A percentile compares a stretch with the other conserved stretches of the same genome.
Evolutionary conservation across 2,888 invertebrate genomes (phyloP).

Genomic region (Pterostichus madidus): DNA sequence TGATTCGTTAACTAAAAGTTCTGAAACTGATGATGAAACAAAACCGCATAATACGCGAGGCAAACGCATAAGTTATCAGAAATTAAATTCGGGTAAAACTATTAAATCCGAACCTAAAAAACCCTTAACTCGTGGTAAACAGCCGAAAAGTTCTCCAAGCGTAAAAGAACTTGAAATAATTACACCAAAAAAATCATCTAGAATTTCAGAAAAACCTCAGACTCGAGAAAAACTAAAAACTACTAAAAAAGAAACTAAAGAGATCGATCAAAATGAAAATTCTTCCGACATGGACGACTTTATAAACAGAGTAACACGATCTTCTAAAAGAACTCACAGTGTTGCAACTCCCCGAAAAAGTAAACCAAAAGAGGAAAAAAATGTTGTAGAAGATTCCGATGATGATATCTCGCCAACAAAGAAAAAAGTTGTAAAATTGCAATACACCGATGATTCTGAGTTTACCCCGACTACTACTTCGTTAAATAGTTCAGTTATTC

Average conservation of each 20-base stretch:
- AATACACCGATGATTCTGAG: slow-evolving; percentile 27
- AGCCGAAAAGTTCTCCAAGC: not conserved
- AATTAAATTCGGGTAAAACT: slow-evolving; percentile 3
- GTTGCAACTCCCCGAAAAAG: not conserved
- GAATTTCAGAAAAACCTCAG: not conserved
- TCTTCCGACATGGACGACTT: slow-evolving; percentile 38
- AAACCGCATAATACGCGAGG: slow-evolving; percentile 16
- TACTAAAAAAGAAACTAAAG: no score
- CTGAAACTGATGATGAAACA: slow-evolving; percentile 10
- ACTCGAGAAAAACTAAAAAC: no score
- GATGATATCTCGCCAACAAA: slow-evolving; percentile 28
- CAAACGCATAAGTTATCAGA: slow-evolving; percentile 14
- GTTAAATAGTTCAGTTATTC: slow-evolving; percentile 42
- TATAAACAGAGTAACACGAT: slow-evolving; percentile 14
- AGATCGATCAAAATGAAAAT: no score
- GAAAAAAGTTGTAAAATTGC: slow-evolving; percentile 50
- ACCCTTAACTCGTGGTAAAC: not conserved
- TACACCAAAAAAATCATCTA: no score
- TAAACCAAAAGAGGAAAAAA: slow-evolving; percentile 9
- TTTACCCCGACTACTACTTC: not conserved
- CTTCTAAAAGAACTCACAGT: not conserved
- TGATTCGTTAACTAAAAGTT: not conserved
- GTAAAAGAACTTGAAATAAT: not conserved
- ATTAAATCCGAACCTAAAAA: slow-evolving; percentile 16
- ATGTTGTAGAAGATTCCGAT: slow-evolving; percentile 48